Evolutionary conservation across 2,113 vertebrate genomes (phyloP), one percentile per base, ranked within the genome.

Genomic region (Porphyrio hochstetteri): DNA sequence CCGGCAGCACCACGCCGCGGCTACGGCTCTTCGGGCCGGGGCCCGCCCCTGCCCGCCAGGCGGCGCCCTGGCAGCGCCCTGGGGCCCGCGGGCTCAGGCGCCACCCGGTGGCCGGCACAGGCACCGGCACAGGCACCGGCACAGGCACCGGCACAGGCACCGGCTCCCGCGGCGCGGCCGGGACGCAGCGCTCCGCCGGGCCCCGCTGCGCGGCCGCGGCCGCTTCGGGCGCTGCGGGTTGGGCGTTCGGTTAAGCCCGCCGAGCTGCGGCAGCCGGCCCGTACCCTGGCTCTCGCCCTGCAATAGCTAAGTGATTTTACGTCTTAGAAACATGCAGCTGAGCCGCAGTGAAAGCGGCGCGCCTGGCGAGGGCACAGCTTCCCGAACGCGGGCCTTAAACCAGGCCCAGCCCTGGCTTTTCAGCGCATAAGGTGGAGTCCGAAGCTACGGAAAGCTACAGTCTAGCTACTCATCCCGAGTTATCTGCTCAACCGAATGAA

Each of bases 341-440:
- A 38, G 63, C 1, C 10, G 11, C 8, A 0, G 17, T 6, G 6
- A 1, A 11, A 28, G 9, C 3, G 1, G 55, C 2, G 44, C 0
- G 74, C 60, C 74, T 2, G 65, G 28, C 33, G 75, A 9, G 0
- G 8, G 4, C n/a, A 3, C 9, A 64, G 44, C 59, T 16, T 3
- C 14, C 1, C 1, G 72, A 16, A 9, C 0, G 16, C 19, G 7
- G 0, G 6, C 0, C 1, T 1, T 9, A 2, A 35, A 77, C 53
- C 2, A 3, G 19, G 4, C 16, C 19, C 4, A 5, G 12, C 38
- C 13, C 1, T 10, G 28, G 40, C 38, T 86, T 13, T 18, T 10
- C 12, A 25, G 46, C 9, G 5, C 9, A 4, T 36, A 4, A 2
- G 17, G 38, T 1, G 25, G 29, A 71, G 40, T 8, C 65, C 29